phyloP scores from a whole-genome alignment of 2,888 invertebrate species.

The Drosophila falleni region DNA sequence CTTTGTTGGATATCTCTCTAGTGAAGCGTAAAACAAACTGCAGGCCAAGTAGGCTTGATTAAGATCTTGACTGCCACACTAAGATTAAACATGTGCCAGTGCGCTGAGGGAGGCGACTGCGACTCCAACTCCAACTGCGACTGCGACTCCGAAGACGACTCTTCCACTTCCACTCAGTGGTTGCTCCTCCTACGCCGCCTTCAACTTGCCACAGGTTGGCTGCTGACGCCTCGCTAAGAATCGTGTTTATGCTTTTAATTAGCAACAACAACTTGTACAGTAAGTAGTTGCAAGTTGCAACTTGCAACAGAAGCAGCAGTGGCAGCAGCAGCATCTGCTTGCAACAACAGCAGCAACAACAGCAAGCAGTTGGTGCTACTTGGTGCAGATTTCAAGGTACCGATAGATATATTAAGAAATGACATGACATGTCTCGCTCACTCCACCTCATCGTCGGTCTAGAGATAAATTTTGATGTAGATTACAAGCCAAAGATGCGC shows the following conservation, averaged over 20 bases:
- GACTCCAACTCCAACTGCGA: conserved; percentile 3
- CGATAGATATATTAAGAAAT: conserved; percentile 81
- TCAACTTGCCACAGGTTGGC: conserved; percentile 55
- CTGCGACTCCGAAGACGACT: not conserved
- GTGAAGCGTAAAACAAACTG: conserved; percentile 59
- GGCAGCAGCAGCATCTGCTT: conserved; percentile 26
- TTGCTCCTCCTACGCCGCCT: conserved; percentile 59
- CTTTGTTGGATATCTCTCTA: conserved; percentile 59
- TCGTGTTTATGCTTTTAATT: conserved; percentile 83
- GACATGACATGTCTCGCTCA: conserved; percentile 79
- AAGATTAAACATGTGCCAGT: conserved; percentile 70
- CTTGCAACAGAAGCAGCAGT: conserved; percentile 47
- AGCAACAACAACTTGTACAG: conserved; percentile 81
- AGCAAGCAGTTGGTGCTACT: conserved; percentile 67
- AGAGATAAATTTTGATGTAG: conserved; percentile 79
- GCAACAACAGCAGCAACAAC: conserved; percentile 44
- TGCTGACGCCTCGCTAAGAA: conserved; percentile 78
- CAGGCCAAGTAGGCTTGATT: conserved; percentile 65
- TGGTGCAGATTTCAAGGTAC: conserved; percentile 76
- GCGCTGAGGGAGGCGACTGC: conserved; percentile 18
- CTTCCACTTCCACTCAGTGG: not conserved
- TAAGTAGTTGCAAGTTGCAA: conserved; percentile 63
- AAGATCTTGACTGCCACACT: conserved; percentile 73
- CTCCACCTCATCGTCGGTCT: conserved; percentile 37
- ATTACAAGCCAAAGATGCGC: conserved; percentile 61